phyloP scores from a whole-genome alignment of 1,140 invertebrate genomes.

The Ladona fulva region DNA sequence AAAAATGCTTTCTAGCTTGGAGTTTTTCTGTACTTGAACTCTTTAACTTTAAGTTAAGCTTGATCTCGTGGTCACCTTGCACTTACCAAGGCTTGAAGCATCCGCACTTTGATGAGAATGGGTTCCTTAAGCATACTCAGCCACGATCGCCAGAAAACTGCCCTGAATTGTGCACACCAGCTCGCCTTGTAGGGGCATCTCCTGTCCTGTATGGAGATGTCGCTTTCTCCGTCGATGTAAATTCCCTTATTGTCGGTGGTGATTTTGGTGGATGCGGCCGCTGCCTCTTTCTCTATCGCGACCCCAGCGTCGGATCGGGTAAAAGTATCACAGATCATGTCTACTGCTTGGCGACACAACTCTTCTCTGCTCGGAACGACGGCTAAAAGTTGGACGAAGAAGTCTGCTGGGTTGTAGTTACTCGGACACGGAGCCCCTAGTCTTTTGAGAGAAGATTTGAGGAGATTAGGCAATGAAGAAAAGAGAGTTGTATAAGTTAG shows the following conservation, averaged over 20 bases:
- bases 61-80: too few relatives aligned
- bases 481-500: too few relatives aligned
- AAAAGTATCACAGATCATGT: constrained; percentile 70
- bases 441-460: constrained; percentile 34
- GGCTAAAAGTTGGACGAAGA: constrained; percentile 84
- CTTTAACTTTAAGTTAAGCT: too few relatives aligned
- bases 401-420: constrained; percentile 94
- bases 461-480: too few relatives aligned
- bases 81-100: constrained; percentile 82
- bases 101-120: constrained; percentile 74
- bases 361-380: constrained; percentile 73
- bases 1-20: too few relatives aligned
- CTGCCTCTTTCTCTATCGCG: constrained; percentile 44
- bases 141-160: constrained; percentile 85
- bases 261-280: background rate
- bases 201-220: constrained; percentile 11
- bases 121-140: constrained; percentile 81
- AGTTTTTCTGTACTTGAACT: too few relatives aligned
- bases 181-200: constrained; percentile 63
- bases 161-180: constrained; percentile 80
- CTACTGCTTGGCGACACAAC: constrained; percentile 57
- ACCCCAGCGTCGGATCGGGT: constrained; percentile 49
- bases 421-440: constrained; percentile 64
- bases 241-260: constrained; percentile 21
- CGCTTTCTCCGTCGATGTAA: background rate